Base-by-base conservation (phyloP, 2,888 invertebrate genomes). In the Sphinx pinastri region DNA sequence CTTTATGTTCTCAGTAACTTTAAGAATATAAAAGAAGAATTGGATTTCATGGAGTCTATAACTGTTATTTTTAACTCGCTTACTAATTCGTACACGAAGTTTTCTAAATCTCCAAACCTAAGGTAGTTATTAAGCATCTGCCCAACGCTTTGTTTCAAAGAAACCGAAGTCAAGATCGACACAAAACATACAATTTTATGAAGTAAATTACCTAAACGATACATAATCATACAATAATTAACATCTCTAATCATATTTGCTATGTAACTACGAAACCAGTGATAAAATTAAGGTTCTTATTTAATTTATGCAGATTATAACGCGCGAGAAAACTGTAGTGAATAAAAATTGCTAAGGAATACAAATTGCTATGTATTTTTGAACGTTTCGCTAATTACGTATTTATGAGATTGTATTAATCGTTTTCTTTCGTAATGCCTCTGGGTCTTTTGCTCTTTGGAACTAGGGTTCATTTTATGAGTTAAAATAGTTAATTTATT, bases 251-350 rank as follows among this genome's bases (percentile, higher is more conserved):
- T 85, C 73, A 87, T 86, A 76, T 88, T 86, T 84, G 79, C 81
- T 81, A 76, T 84, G 80, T 81, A 83, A 81, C 79, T 84, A 82
- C 77, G 74, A 49, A 82, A 84, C 81, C 75, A 77, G 79, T 78
- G 77, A 76, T 82, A 79, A 77, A 87, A 88, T 89, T 86, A 89
- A 84, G 87, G 79, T 82, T 81, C 85, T 84, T 82, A 79, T 79
- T 76, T 88, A 88, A 91, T 88, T 86, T 87, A 91, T 90, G 90
- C 79, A 88, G 87, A 91, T 90, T 86, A 86, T 84, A 78, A 81
- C 45, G 19, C 57, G 25, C 55, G 55, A 68, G 68, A 55, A 38
- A 68, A 68, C 68, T 45, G 68, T 55, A 68, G 13, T 52, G n/a
- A 68, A 70, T 52, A 16, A n/a, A 45, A 49, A 58, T 59, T 19